Conservation (phyloP, 2,797 vertebrate genomes). For the Sebastes hubbsi region DNA sequence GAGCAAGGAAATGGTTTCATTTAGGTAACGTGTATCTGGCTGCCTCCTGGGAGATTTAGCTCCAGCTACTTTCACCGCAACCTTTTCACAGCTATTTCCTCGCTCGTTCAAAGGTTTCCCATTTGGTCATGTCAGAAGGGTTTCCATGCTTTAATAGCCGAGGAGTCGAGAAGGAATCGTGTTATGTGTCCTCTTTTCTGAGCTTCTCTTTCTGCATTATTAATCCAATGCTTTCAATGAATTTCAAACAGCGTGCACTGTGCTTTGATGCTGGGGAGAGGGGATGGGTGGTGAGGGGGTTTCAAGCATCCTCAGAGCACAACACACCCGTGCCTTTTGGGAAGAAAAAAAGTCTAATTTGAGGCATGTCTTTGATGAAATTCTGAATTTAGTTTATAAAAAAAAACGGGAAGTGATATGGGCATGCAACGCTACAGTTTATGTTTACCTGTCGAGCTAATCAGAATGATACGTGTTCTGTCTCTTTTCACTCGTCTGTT, state of each 20-base stretch:
- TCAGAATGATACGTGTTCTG: slow-evolving; percentile 15
- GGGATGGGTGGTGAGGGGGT: slow-evolving; percentile 5
- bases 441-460: slow-evolving; percentile 52
- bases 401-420: neutral
- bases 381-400: slow-evolving; percentile 25
- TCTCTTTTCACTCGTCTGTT: slow-evolving; percentile 42
- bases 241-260: slow-evolving; percentile 73
- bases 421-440: neutral
- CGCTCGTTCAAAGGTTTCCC: slow-evolving; percentile 49
- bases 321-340: slow-evolving; percentile 43
- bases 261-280: slow-evolving; percentile 74
- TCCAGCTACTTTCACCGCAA: slow-evolving; percentile 38
- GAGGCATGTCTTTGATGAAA: slow-evolving; percentile 42
- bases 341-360: slow-evolving; percentile 48
- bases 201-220: slow-evolving; percentile 77
- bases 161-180: slow-evolving; percentile 48
- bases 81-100: slow-evolving; percentile 43
- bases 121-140: slow-evolving; percentile 54
- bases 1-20: slow-evolving; percentile 57
- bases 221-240: slow-evolving; percentile 79
- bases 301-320: slow-evolving; percentile 47
- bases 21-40: slow-evolving; percentile 43
- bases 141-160: slow-evolving; percentile 65
- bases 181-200: slow-evolving; percentile 61
- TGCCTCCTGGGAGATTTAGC: slow-evolving; percentile 46